Percentiles rank a stretch among this genome's conserved stretches.
Evolutionary conservation across 2,888 invertebrate genomes (phyloP).

Genomic region (Drosophila formosana): DNA sequence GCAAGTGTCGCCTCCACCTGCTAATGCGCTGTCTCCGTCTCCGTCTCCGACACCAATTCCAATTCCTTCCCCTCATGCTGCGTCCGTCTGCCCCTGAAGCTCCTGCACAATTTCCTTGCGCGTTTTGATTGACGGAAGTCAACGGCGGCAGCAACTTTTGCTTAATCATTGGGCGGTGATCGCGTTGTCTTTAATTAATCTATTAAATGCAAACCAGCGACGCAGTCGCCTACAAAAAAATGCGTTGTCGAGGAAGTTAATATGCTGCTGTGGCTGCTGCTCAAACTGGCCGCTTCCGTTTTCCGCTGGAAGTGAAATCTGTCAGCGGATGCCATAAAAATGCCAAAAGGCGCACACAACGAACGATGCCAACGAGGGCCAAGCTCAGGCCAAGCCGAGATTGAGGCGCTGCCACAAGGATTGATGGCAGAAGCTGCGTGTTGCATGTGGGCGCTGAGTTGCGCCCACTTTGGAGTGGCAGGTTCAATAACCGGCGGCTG

Average conservation of each 20-base stretch:
- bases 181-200: conserved; percentile 75
- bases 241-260: conserved; percentile 78
- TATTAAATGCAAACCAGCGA: conserved; percentile 78
- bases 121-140: conserved; percentile 75
- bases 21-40: conserved; percentile 27
- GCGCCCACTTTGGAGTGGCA: conserved; percentile 44
- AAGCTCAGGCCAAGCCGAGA: neutral
- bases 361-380: conserved; percentile 14
- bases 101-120: conserved; percentile 43
- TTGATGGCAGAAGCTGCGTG: conserved; percentile 7
- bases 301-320: conserved; percentile 81
- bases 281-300: conserved; percentile 76
- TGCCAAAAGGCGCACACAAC: conserved; percentile 61
- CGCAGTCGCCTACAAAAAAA: conserved; percentile 52
- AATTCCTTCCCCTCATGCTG: neutral
- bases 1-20: conserved; percentile 59
- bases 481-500: conserved; percentile 75
- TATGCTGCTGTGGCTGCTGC: conserved; percentile 24
- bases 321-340: conserved; percentile 78
- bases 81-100: neutral
- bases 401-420: conserved; percentile 1
- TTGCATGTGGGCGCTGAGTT: conserved; percentile 23
- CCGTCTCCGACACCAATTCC: neutral
- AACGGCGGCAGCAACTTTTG: conserved; percentile 70
- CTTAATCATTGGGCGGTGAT: conserved; percentile 80